phyloP scores from a whole-genome alignment of 2,113 vertebrate species.

The Cricetomys ansorgei region DNA sequence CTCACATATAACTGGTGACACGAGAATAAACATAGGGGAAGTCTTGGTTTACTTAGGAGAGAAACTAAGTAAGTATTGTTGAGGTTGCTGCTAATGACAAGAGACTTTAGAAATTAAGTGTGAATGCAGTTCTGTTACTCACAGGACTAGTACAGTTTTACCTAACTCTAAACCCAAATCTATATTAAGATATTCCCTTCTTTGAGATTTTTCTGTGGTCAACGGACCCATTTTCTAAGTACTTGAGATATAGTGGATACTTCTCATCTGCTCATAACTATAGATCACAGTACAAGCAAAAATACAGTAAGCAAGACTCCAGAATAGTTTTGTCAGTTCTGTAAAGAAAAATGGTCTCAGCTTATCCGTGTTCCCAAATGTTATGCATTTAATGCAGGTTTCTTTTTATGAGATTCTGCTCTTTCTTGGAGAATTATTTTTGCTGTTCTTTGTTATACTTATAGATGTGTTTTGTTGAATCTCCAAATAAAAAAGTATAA shows the following conservation, averaged over 20 bases:
- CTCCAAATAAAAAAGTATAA: constrained; percentile 33
- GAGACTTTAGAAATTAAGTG: background rate
- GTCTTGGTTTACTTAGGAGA: background rate
- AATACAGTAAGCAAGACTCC: background rate
- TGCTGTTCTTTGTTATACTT: constrained; percentile 9
- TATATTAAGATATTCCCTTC: background rate
- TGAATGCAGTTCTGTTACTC: background rate
- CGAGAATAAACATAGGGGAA: background rate
- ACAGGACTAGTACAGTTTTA: background rate
- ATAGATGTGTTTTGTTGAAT: constrained; percentile 38
- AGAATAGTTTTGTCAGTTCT: background rate
- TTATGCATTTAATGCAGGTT: constrained; percentile 28
- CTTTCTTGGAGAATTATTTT: constrained; percentile 35
- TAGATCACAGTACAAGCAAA: background rate
- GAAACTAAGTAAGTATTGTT: background rate
- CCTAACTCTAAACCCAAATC: background rate
- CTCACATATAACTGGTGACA: background rate
- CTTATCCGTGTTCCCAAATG: background rate
- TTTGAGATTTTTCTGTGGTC: background rate
- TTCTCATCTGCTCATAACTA: background rate
- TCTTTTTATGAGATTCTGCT: constrained; percentile 25
- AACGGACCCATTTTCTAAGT: background rate
- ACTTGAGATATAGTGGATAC: background rate
- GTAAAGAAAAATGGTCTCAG: background rate
- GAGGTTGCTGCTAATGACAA: background rate